Base-by-base conservation (phyloP, 2,113 vertebrate genomes). In the Vulpes vulpes region DNA sequence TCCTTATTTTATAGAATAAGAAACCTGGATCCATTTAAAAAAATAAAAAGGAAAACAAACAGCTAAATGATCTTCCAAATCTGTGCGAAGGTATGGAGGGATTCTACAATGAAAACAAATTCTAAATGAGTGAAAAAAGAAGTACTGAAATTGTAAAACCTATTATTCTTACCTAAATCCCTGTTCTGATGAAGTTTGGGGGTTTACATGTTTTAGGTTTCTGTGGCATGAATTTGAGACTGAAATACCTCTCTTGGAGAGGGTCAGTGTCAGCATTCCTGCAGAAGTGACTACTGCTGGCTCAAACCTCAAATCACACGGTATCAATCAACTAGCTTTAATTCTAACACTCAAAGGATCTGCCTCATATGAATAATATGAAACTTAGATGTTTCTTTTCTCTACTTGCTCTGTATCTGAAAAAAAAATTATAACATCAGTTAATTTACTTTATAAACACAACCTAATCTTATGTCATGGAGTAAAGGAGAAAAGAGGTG, bases 341-440 rank as follows among this genome's bases (percentile, higher is more conserved):
- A 51, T 59, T 85, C 65, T 90, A 87, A 62, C 49, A 87, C 55
- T 43, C 32, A 35, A 81, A 78, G 12, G 67, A 27, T 67, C 60
- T 93, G 30, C 49, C 22, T 88, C 27, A 4, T 35, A 79, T 20
- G 20, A 60, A 60, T n/a, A 92, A 35, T 14, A 80, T 81, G 20
- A 96, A 60, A 92, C 32, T 93, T 60, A 74, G 27, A 62, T 27
- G 38, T 83, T 79, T 82, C 89, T 73, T 73, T 74, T 81, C 16
- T 59, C 53, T 74, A 88, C 95, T 14, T 92, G 43, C 6, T 81
- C 74, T 71, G 55, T 30, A 5, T 53, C 32, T 92, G 89, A 84
- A 57, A 96, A 89, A 96, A 89, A 96, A 17, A 76, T 9, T 51
- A 20, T 14, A 90, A 81, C 2, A 82, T 49, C 25, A 73, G 32